A percentile compares a stretch with the other conserved stretches of the same genome.
Evolutionary conservation across 2,797 vertebrate genomes (phyloP).

Genomic region (Rhincodon typus): DNA sequence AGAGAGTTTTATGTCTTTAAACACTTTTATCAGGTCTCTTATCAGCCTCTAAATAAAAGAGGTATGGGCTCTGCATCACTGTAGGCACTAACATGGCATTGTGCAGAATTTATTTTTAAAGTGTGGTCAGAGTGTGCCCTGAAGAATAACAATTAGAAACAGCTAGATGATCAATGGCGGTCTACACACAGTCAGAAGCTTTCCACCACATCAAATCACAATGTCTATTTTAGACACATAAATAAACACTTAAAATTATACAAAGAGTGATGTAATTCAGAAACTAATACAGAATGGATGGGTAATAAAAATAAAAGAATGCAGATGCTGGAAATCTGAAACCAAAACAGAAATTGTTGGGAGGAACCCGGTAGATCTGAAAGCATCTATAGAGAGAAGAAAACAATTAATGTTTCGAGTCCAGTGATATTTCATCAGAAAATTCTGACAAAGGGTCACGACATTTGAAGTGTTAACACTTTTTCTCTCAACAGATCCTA

Average conservation of each 20-base stretch:
- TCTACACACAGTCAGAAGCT: not conserved
- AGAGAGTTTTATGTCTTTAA: not conserved
- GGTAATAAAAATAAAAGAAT: too few relatives aligned
- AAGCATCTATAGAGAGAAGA: too few relatives aligned
- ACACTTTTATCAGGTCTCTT: not conserved
- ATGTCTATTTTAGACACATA: not conserved
- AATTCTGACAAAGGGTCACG: too few relatives aligned
- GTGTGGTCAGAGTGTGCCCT: not conserved
- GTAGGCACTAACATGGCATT: not conserved
- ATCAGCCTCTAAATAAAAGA: not conserved
- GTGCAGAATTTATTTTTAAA: not conserved
- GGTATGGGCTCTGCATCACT: not conserved
- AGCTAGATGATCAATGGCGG: not conserved
- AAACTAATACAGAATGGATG: not conserved
- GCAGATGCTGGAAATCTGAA: too few relatives aligned
- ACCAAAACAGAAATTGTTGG: too few relatives aligned
- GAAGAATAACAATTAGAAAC: not conserved
- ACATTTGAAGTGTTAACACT: too few relatives aligned
- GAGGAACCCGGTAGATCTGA: too few relatives aligned
- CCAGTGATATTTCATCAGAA: too few relatives aligned
- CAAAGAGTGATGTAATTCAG: not conserved
- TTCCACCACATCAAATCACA: not conserved
- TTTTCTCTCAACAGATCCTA: too few relatives aligned
- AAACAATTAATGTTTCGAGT: too few relatives aligned
- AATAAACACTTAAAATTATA: not conserved